Conservation (phyloP, 23 tunicate genomes). For the Styela clava region DNA sequence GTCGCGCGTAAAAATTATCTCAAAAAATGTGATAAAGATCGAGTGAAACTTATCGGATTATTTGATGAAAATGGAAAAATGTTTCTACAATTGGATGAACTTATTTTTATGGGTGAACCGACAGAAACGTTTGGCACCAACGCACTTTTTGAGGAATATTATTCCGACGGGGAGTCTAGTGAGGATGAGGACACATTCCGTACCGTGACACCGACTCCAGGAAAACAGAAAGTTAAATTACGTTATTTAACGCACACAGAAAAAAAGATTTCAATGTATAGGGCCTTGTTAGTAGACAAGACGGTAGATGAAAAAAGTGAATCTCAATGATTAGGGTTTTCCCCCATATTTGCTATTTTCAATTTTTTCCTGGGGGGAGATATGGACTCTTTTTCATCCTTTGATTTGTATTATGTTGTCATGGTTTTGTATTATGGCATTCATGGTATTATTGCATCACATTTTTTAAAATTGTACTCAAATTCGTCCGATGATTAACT, state of each 20-base stretch:
- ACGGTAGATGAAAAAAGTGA: no score
- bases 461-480: no score
- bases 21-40: constrained; percentile 29
- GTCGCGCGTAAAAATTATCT: constrained; percentile 31
- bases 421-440: no score
- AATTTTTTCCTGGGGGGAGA: no score
- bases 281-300: constrained; percentile 4
- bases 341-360: no score
- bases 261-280: constrained; percentile 13
- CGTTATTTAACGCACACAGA: constrained; percentile 9
- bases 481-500: no score
- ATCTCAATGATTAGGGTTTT: background rate
- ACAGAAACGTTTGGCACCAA: constrained; percentile 68
- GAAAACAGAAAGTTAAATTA: background rate
- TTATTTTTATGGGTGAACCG: constrained; percentile 51
- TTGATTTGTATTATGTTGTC: no score
- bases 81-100: constrained; percentile 56
- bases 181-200: constrained; percentile 26
- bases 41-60: constrained; percentile 57
- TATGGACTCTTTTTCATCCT: no score
- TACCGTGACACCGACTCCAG: background rate
- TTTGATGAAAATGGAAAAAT: constrained; percentile 49
- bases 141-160: constrained; percentile 46
- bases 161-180: background rate
- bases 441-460: no score